phyloP scores from a whole-genome alignment of 2,113 vertebrate genomes.

The Corythornis cristatus region DNA sequence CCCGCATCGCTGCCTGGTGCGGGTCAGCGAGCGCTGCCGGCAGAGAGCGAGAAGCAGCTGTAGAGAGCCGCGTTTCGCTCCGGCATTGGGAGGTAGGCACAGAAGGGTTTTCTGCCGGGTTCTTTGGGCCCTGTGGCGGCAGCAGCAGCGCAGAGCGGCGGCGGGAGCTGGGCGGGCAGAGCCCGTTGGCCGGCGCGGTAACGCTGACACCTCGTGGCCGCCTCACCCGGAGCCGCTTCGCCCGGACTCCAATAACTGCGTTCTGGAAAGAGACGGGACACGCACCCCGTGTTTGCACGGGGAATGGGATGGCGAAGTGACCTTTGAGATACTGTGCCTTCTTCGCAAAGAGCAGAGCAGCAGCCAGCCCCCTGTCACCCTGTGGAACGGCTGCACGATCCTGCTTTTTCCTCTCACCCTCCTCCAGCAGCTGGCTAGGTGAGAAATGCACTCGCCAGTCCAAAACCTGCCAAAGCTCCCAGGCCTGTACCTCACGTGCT shows the following conservation, averaged over 20 bases:
- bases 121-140: not conserved
- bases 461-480: not conserved
- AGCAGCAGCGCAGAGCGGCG: no score
- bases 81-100: rapidly evolving
- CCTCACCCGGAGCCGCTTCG: not conserved
- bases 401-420: not conserved
- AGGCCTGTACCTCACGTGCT: rapidly evolving
- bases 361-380: not conserved
- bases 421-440: not conserved
- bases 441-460: not conserved
- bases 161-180: not conserved
- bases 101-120: rapidly evolving
- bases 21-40: rapidly evolving
- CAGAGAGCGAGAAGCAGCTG: not conserved
- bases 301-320: rapidly evolving
- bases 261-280: not conserved
- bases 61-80: rapidly evolving
- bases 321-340: rapidly evolving
- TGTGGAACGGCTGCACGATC: not conserved
- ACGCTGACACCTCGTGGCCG: conserved; percentile 62
- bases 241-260: rapidly evolving
- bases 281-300: rapidly evolving
- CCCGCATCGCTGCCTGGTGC: not conserved
- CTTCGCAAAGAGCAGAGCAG: rapidly evolving
- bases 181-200: not conserved